A percentile compares a stretch with the other conserved stretches of the same genome.
Evolutionary conservation across 2,113 vertebrate species (phyloP).

Genomic region (Dipodomys spectabilis): DNA sequence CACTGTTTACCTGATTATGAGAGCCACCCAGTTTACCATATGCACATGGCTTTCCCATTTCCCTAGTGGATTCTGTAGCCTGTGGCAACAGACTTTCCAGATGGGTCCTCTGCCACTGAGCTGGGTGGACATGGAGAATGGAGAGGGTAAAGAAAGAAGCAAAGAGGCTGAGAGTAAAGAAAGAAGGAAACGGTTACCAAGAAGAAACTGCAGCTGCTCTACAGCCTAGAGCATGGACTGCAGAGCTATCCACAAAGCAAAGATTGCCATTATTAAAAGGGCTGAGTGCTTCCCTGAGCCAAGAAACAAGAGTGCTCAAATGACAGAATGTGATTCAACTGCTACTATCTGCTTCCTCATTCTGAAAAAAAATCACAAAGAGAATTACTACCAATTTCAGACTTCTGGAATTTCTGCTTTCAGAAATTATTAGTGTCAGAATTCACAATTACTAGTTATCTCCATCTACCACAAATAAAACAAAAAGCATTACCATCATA

Average conservation of each 20-base stretch:
- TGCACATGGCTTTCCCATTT: not conserved
- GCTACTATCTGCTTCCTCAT: slow-evolving; percentile 7
- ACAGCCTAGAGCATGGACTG: not conserved
- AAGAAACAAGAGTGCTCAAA: not conserved
- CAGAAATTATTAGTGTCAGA: slow-evolving; percentile 25
- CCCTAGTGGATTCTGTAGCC: slow-evolving; percentile 74
- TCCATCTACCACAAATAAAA: slow-evolving; percentile 61
- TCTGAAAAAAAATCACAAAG: slow-evolving; percentile 27
- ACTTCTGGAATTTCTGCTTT: slow-evolving; percentile 28
- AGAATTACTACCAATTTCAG: slow-evolving; percentile 23
- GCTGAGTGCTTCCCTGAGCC: not conserved
- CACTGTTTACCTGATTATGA: slow-evolving; percentile 85
- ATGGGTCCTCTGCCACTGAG: slow-evolving; percentile 56
- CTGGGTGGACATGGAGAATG: not conserved
- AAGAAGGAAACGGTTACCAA: slow-evolving; percentile 4
- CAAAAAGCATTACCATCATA: not conserved
- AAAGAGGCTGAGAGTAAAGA: not conserved
- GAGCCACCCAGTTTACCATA: slow-evolving; percentile 78
- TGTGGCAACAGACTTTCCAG: slow-evolving; percentile 75
- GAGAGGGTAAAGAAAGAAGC: too few relatives aligned
- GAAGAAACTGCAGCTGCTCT: slow-evolving; percentile 20
- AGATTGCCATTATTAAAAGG: not conserved
- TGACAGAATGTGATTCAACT: slow-evolving; percentile 23
- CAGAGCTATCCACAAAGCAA: not conserved
- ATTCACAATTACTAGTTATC: slow-evolving; percentile 7